Percentiles rank a stretch among this genome's conserved stretches.
Conservation (phyloP, 2,888 invertebrate genomes). For the Athalia circularis region DNA sequence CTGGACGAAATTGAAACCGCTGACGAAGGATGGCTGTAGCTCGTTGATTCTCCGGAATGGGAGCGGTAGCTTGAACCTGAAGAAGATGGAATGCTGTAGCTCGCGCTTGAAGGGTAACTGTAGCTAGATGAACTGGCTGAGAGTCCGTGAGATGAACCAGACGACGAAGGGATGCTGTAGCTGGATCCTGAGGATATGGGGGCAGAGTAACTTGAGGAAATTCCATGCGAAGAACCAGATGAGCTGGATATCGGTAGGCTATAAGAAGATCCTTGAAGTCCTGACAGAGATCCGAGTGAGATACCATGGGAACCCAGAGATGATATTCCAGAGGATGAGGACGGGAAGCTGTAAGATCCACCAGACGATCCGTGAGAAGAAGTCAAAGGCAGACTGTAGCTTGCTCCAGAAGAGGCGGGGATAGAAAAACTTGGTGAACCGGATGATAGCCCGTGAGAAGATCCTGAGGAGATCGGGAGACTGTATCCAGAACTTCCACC, state of each 20-base stretch:
- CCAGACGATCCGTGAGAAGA: conserved; percentile 15
- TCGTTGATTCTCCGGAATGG: conserved; percentile 48
- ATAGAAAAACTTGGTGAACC: conserved; percentile 52
- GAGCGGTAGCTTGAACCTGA: conserved; percentile 51
- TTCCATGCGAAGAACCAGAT: conserved; percentile 52
- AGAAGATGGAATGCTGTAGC: conserved; percentile 53
- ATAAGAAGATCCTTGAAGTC: conserved; percentile 50
- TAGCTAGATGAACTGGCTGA: conserved; percentile 52
- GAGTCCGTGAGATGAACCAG: conserved; percentile 42
- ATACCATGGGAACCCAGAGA: conserved; percentile 53
- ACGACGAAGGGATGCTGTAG: conserved; percentile 35
- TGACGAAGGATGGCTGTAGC: conserved; percentile 49
- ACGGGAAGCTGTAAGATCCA: conserved; percentile 44
- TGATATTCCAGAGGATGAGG: conserved; percentile 53
- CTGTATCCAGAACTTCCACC: conserved; percentile 55
- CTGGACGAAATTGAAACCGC: conserved; percentile 55
- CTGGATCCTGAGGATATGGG: conserved; percentile 53
- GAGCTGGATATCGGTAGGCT: conserved; percentile 44
- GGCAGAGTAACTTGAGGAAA: conserved; percentile 52
- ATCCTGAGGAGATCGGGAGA: conserved; percentile 58
- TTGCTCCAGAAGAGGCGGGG: conserved; percentile 56
- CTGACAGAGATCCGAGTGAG: conserved; percentile 51
- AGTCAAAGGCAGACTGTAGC: conserved; percentile 61
- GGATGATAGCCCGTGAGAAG: conserved; percentile 53
- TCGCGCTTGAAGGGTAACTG: conserved; percentile 53